Evolutionary conservation across 2,797 vertebrate genomes (phyloP).

Genomic region (Myotis daubentonii): DNA sequence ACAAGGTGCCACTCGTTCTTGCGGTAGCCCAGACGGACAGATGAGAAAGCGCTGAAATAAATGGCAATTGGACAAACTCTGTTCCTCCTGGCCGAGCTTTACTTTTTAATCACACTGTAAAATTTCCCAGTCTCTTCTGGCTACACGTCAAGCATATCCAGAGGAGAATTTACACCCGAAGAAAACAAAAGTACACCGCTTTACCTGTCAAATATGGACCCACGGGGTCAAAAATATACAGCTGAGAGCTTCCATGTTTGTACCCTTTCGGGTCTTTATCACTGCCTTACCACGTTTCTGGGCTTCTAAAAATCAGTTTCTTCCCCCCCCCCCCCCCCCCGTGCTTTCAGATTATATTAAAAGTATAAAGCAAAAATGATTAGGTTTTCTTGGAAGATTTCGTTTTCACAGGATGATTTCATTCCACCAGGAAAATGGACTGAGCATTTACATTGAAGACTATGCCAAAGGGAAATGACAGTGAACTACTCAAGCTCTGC

Average conservation of each 20-base stretch:
- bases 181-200: not conserved
- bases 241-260: not conserved
- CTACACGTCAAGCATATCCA: not conserved
- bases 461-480: not conserved
- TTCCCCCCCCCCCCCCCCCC: not conserved
- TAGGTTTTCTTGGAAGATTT: not conserved
- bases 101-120: not conserved
- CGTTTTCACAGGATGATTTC: not conserved
- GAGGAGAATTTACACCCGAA: not conserved
- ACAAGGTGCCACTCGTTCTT: fast-evolving
- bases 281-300: not conserved
- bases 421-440: not conserved
- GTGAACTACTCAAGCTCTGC: not conserved
- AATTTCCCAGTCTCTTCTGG: not conserved
- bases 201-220: not conserved
- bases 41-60: not conserved
- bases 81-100: not conserved
- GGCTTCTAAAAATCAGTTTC: not conserved
- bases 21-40: not conserved
- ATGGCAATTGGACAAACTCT: not conserved
- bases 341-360: not conserved
- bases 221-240: not conserved
- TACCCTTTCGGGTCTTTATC: not conserved
- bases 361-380: constrained; percentile 14
- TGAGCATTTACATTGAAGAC: not conserved